Percentiles rank a stretch among this genome's conserved stretches.
These are phyloP conservation scores for Phrynocephalus forsythii DNA, from an alignment of 2,797 vertebrate species.

Conservation along the genomic window DNA sequence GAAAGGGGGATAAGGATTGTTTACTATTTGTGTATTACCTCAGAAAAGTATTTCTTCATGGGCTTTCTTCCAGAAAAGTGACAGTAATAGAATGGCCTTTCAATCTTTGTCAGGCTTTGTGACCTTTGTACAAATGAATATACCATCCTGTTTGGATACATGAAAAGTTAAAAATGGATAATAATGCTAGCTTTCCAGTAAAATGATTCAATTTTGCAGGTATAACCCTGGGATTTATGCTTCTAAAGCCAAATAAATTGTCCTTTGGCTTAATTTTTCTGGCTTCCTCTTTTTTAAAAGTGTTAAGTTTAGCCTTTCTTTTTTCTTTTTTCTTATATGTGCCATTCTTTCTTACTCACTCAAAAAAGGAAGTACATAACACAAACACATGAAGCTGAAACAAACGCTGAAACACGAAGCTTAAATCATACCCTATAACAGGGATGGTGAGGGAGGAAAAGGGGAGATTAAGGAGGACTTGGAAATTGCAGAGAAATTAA, in stretches of 20 bases:
- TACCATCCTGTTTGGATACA: neutral
- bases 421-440: too few species aligned
- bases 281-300: neutral
- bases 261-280: neutral
- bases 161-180: slow-evolving; percentile 7
- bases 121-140: slow-evolving; percentile 7
- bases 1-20: neutral
- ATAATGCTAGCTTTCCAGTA: neutral
- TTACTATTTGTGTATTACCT: neutral
- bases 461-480: too few species aligned
- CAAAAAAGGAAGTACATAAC: neutral
- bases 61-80: neutral
- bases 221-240: neutral
- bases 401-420: too few species aligned
- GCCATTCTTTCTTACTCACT: neutral
- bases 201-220: slow-evolving; percentile 8
- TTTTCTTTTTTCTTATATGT: neutral
- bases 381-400: too few species aligned
- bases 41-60: neutral
- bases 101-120: neutral
- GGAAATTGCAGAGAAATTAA: too few species aligned
- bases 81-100: neutral
- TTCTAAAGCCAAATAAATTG: neutral
- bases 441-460: too few species aligned
- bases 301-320: too few species aligned